These are phyloP conservation scores for Aquatica leii DNA, from an alignment of 2,888 invertebrate genomes.

Conservation along the genomic window DNA sequence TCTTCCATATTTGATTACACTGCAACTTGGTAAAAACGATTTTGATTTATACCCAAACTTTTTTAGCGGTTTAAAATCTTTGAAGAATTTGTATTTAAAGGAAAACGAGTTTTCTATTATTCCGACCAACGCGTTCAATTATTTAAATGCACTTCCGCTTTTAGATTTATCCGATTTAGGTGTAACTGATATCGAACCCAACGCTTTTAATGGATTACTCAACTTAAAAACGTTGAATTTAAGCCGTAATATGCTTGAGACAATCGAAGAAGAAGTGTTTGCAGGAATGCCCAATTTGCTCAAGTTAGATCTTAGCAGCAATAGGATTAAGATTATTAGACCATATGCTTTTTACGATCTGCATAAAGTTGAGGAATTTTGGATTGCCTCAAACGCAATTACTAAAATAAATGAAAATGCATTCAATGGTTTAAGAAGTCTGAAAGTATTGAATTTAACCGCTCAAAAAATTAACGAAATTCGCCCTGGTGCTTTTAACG, in stretches of 20 bases:
- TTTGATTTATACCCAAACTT: background rate
- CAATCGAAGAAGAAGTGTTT: constrained; percentile 9
- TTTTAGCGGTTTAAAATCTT: constrained; percentile 14
- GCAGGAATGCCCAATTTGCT: constrained; percentile 17
- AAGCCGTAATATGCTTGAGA: constrained; percentile 22
- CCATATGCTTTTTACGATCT: constrained; percentile 19
- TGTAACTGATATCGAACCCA: background rate
- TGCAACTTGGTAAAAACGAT: constrained; percentile 8
- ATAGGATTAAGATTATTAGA: constrained; percentile 1
- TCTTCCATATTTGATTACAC: background rate
- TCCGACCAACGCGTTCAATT: constrained; percentile 12
- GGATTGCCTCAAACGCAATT: constrained; percentile 13
- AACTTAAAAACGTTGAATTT: constrained; percentile 14
- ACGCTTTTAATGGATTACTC: constrained; percentile 18
- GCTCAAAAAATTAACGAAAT: constrained; percentile 12
- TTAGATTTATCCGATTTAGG: constrained; percentile 10
- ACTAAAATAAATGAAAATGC: background rate
- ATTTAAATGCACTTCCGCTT: background rate
- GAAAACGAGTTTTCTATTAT: background rate
- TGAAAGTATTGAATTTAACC: constrained; percentile 11
- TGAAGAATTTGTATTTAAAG: background rate
- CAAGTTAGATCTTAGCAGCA: constrained; percentile 23
- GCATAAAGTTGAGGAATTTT: background rate
- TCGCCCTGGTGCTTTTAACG: constrained; percentile 1
- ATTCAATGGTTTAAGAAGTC: constrained; percentile 12